Evolutionary conservation across 2,888 invertebrate species (phyloP).

Genomic region (Pollenia griseotomentosa): DNA sequence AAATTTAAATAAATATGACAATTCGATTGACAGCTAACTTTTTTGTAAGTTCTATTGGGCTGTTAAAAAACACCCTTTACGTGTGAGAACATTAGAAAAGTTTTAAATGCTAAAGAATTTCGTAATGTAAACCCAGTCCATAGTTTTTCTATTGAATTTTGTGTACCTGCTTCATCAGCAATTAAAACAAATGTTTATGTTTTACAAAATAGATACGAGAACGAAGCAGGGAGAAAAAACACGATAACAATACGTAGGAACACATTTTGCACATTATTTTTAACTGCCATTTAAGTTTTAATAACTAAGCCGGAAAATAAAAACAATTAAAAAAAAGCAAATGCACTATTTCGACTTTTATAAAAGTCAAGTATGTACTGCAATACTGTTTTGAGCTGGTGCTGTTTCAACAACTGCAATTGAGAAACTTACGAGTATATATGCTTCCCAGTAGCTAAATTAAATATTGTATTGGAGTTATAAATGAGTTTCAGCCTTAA

Average conservation of each 20-base stretch:
- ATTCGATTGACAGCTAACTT: too few relatives aligned
- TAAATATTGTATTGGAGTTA: too few relatives aligned
- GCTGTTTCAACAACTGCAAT: too few relatives aligned
- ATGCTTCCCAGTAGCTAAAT: too few relatives aligned
- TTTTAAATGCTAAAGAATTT: too few relatives aligned
- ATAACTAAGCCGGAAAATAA: not conserved
- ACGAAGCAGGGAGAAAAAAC: not conserved
- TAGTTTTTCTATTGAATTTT: not conserved
- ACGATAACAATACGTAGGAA: conserved; percentile 7
- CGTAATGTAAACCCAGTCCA: not conserved
- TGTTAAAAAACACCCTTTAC: too few relatives aligned
- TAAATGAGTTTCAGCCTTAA: too few relatives aligned
- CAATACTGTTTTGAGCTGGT: not conserved
- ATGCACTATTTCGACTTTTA: not conserved
- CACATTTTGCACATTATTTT: not conserved
- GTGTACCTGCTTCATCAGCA: conserved; percentile 2
- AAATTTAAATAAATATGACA: too few relatives aligned
- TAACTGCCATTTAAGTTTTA: conserved; percentile 5
- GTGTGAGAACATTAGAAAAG: too few relatives aligned
- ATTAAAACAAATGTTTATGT: conserved; percentile 58
- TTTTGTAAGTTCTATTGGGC: too few relatives aligned
- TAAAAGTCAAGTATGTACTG: conserved; percentile 9
- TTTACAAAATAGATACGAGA: not conserved
- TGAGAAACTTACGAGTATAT: too few relatives aligned
- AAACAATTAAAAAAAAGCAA: not conserved